Evolutionary conservation across 2,797 vertebrate genomes (phyloP).

Genomic region (Pangasius mekongensis): DNA sequence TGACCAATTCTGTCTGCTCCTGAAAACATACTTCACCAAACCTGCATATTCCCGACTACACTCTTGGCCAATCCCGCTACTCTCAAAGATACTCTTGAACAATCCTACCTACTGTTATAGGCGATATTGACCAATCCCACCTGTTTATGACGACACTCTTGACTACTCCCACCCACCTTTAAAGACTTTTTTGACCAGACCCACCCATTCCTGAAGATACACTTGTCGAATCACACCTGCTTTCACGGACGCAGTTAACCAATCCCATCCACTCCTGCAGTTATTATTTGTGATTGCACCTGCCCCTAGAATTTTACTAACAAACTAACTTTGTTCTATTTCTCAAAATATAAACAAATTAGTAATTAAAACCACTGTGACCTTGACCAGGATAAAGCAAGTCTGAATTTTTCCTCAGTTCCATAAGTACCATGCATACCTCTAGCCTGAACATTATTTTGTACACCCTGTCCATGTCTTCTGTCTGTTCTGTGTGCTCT

Average conservation of each 20-base stretch:
- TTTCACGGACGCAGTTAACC: not conserved
- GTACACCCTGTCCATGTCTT: conserved; percentile 1
- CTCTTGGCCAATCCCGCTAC: not conserved
- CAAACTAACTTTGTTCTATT: not conserved
- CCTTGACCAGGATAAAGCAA: not conserved
- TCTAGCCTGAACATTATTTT: not conserved
- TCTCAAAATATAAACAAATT: not conserved
- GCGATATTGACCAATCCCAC: not conserved
- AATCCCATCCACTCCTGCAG: not conserved
- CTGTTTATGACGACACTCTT: not conserved
- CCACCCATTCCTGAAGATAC: not conserved
- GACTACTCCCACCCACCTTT: not conserved
- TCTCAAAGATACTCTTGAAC: not conserved
- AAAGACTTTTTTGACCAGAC: too few relatives aligned
- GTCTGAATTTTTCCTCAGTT: not conserved
- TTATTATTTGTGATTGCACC: too few relatives aligned
- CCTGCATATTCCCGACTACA: not conserved
- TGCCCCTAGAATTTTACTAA: not conserved
- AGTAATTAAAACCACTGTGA: not conserved
- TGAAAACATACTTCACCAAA: not conserved
- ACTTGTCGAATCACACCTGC: not conserved
- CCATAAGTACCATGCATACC: too few relatives aligned
- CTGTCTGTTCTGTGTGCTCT: conserved; percentile 30
- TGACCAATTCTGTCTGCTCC: not conserved
- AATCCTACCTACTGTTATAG: too few relatives aligned